Percentiles rank a stretch among this genome's conserved stretches.
These are phyloP conservation scores for Recurvirostra avosetta DNA, from an alignment of 2,113 vertebrate species.

Conservation along the genomic window DNA sequence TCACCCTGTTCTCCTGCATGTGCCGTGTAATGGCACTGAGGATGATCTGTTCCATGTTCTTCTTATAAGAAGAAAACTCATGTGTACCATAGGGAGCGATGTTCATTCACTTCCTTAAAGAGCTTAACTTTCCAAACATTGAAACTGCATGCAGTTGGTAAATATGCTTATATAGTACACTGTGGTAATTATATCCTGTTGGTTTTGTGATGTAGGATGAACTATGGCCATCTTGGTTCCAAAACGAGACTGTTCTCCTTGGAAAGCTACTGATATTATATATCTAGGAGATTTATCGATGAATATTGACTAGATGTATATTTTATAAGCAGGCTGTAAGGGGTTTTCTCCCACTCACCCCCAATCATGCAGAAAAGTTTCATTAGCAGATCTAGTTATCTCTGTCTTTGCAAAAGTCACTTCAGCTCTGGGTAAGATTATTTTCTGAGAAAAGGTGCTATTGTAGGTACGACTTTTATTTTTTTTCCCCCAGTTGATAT, in stretches of 20 bases:
- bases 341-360: neutral
- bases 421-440: neutral
- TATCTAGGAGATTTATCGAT: neutral
- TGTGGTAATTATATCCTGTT: neutral
- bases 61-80: neutral
- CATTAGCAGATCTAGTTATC: neutral
- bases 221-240: neutral
- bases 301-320: neutral
- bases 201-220: neutral
- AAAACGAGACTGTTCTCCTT: neutral
- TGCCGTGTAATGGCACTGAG: too few relatives aligned
- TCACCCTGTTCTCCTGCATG: too few relatives aligned
- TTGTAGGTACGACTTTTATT: neutral
- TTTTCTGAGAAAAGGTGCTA: neutral
- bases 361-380: neutral
- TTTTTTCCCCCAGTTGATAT: neutral
- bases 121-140: neutral
- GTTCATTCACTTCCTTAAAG: neutral
- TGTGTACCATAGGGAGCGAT: neutral
- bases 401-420: neutral
- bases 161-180: neutral
- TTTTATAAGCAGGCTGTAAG: neutral
- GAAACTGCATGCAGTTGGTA: neutral
- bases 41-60: too few relatives aligned
- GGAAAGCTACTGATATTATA: neutral